Conservation (phyloP, 2,113 vertebrate species). For the Piliocolobus tephrosceles region DNA sequence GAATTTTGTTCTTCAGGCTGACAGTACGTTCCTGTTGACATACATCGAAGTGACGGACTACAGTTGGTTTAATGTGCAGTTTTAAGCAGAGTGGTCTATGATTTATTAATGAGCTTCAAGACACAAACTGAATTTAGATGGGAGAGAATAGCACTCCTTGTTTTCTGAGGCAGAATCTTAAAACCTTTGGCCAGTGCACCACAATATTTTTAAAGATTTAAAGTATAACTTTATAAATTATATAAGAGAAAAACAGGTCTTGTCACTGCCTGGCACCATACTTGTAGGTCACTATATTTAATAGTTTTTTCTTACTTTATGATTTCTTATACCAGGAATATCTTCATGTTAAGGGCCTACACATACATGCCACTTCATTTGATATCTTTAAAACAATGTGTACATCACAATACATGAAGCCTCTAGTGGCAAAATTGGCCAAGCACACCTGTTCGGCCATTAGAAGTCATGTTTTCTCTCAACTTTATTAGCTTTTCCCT, state of each 20-base stretch:
- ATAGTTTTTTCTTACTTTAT: not conserved
- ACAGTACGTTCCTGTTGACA: not conserved
- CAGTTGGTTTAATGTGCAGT: conserved; percentile 41
- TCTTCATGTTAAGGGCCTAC: not conserved
- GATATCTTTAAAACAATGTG: not conserved
- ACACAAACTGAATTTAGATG: not conserved
- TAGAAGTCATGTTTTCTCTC: not conserved
- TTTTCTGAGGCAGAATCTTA: conserved; percentile 32
- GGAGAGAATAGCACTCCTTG: not conserved
- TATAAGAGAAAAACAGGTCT: not conserved
- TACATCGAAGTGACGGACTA: not conserved
- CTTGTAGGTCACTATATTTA: not conserved
- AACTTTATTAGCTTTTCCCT: not conserved
- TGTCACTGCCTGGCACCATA: too few relatives aligned
- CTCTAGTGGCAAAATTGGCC: not conserved
- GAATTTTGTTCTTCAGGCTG: conserved; percentile 44
- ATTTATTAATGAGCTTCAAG: conserved; percentile 79
- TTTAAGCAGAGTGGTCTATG: conserved; percentile 71
- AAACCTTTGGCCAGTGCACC: not conserved
- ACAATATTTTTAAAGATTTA: not conserved
- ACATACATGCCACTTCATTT: not conserved
- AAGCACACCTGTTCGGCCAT: not conserved
- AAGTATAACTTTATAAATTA: not conserved
- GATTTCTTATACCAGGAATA: not conserved
- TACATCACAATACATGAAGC: not conserved